A percentile compares a stretch with the other conserved stretches of the same genome.
phyloP scores from a whole-genome alignment of 2,113 vertebrate species.

The Microcebus griseorufus region DNA sequence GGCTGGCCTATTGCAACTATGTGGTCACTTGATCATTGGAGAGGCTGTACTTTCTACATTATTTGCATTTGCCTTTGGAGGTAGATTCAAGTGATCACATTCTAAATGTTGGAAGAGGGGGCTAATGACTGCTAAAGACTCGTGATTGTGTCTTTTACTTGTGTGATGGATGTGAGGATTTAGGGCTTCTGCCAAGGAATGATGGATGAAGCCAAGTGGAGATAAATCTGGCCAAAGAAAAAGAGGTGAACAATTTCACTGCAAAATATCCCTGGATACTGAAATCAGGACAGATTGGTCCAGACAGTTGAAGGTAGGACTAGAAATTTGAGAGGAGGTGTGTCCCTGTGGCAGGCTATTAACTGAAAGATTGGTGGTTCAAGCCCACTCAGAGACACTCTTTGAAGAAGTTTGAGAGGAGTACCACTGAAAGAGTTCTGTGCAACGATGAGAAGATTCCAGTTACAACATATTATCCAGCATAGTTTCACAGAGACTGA shows the following conservation, averaged over 20 bases:
- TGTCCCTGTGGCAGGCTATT: no score
- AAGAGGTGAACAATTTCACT: conserved; percentile 1
- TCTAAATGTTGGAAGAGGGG: neutral
- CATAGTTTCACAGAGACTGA: neutral
- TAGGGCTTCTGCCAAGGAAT: neutral
- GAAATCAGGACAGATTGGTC: neutral
- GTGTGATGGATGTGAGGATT: neutral
- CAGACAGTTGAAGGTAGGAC: neutral
- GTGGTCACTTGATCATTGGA: neutral
- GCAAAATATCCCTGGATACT: neutral
- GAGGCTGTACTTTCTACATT: neutral
- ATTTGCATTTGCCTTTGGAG: neutral
- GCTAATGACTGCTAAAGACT: neutral
- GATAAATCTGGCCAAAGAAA: neutral
- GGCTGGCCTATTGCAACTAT: neutral
- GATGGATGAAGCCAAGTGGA: neutral
- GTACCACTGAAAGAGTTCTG: neutral
- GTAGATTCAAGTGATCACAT: neutral
- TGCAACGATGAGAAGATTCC: neutral
- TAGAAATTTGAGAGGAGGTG: neutral
- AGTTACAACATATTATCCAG: neutral
- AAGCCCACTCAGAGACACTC: no score
- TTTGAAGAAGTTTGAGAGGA: neutral
- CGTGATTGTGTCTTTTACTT: neutral
- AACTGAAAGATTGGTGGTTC: no score